These are phyloP conservation scores for Panorpa germanica DNA, from an alignment of 2,888 invertebrate genomes.

Conservation along the genomic window DNA sequence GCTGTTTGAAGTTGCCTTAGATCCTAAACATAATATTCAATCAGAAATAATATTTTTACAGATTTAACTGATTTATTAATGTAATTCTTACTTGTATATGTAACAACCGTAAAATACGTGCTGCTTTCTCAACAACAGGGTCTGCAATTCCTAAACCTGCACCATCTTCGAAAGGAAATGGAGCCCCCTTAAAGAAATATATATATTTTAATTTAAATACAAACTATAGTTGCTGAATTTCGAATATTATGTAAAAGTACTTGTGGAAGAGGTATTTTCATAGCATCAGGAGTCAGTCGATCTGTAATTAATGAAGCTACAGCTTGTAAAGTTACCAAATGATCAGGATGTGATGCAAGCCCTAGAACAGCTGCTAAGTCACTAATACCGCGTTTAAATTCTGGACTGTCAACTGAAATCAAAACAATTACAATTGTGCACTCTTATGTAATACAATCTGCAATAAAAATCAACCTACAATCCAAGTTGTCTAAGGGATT, in stretches of 20 bases:
- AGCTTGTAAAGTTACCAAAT: slow-evolving; percentile 53
- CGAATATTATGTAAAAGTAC: slow-evolving; percentile 1
- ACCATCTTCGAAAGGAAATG: slow-evolving; percentile 45
- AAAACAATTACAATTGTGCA: slow-evolving; percentile 30
- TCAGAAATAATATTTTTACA: too few species aligned
- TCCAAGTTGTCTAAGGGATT: slow-evolving; percentile 75
- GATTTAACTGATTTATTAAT: too few species aligned
- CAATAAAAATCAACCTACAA: slow-evolving; percentile 41
- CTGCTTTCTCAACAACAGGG: slow-evolving; percentile 43
- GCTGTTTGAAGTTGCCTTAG: slow-evolving; percentile 55
- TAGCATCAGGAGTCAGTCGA: slow-evolving; percentile 34
- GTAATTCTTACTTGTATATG: slow-evolving; percentile 40
- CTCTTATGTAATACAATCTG: slow-evolving; percentile 8
- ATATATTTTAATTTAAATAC: slow-evolving; percentile 5
- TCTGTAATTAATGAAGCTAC: slow-evolving; percentile 38
- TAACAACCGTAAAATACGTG: slow-evolving; percentile 55
- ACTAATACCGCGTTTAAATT: slow-evolving; percentile 68
- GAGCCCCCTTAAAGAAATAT: slow-evolving; percentile 30
- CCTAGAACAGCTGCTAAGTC: slow-evolving; percentile 60
- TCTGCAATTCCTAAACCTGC: slow-evolving; percentile 49
- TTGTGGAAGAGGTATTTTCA: slow-evolving; percentile 16
- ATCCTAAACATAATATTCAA: slow-evolving; percentile 15
- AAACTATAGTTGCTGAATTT: slow-evolving; percentile 8
- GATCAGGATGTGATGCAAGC: slow-evolving; percentile 63
- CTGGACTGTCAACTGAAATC: slow-evolving; percentile 55